Conservation (phyloP, 2,113 vertebrate genomes). For the Dasyornis broadbenti region DNA sequence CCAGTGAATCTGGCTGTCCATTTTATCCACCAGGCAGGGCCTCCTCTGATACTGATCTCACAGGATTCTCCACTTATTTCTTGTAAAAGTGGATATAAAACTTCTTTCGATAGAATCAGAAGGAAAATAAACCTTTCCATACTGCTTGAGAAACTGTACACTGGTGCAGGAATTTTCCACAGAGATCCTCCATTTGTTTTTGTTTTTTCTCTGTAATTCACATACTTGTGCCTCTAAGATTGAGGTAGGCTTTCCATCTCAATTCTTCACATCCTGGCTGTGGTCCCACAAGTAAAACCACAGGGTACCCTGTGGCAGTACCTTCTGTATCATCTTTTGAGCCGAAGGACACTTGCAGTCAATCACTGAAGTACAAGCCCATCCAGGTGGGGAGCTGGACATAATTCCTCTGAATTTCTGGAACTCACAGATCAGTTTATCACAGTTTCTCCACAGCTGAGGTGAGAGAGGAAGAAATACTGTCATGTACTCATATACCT, state of each 20-base stretch:
- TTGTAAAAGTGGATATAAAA: background rate
- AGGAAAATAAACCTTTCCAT: background rate
- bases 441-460: background rate
- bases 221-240: background rate
- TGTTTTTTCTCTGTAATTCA: background rate
- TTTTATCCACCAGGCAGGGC: background rate
- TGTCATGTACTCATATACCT: background rate
- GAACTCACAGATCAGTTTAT: background rate
- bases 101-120: background rate
- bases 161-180: background rate
- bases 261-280: background rate
- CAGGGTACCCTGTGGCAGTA: background rate
- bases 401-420: background rate
- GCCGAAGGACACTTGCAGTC: background rate
- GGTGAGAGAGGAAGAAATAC: background rate
- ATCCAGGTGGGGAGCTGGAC: background rate
- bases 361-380: background rate
- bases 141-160: background rate
- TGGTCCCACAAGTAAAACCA: background rate
- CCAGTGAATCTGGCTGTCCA: background rate
- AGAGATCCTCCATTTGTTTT: background rate
- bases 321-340: background rate
- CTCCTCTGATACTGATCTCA: background rate
- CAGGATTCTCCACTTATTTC: background rate
- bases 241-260: background rate